Evolutionary conservation across 2,113 vertebrate genomes (phyloP).

Genomic region (Labeo rohita): DNA sequence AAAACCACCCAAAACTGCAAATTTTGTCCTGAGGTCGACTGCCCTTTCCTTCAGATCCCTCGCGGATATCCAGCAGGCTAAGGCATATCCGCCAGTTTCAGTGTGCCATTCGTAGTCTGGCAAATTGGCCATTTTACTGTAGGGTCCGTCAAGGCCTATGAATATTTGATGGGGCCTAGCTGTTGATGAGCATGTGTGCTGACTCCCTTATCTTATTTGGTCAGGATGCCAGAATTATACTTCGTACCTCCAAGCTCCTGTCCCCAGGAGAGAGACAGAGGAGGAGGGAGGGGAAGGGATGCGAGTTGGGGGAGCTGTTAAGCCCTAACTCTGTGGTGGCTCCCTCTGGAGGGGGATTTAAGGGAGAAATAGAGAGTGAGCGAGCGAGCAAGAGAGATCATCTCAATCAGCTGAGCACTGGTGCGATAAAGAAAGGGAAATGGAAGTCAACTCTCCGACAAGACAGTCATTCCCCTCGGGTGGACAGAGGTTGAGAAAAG

Average conservation of each 20-base stretch:
- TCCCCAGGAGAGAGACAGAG: slow-evolving; percentile 33
- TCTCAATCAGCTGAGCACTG: slow-evolving; percentile 37
- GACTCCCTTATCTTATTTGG: slow-evolving; percentile 66
- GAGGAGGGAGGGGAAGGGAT: slow-evolving; percentile 10
- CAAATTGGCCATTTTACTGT: slow-evolving; percentile 66
- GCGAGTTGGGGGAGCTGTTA: slow-evolving; percentile 41
- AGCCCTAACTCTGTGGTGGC: slow-evolving; percentile 48
- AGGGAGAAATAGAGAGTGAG: slow-evolving; percentile 22
- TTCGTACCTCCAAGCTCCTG: slow-evolving; percentile 38
- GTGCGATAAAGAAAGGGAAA: slow-evolving; percentile 47
- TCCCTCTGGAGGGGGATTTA: slow-evolving; percentile 39
- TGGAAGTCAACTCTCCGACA: slow-evolving; percentile 43
- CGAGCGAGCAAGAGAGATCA: slow-evolving; percentile 37
- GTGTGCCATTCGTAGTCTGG: slow-evolving; percentile 51
- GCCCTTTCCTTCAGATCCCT: slow-evolving; percentile 12
- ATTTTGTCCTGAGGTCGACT: slow-evolving; percentile 40
- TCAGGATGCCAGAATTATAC: slow-evolving; percentile 60
- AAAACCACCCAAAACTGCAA: slow-evolving; percentile 34
- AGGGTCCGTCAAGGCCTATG: slow-evolving; percentile 60
- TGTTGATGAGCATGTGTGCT: slow-evolving; percentile 62
- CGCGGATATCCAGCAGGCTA: slow-evolving; percentile 47
- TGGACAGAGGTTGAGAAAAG: slow-evolving; percentile 55
- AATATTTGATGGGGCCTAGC: slow-evolving; percentile 62
- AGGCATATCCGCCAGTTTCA: slow-evolving; percentile 51
- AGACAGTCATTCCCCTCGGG: slow-evolving; percentile 53